These are phyloP conservation scores for Triplophysa yarkandensis DNA, from an alignment of 2,797 vertebrate genomes.

Conservation along the genomic window DNA sequence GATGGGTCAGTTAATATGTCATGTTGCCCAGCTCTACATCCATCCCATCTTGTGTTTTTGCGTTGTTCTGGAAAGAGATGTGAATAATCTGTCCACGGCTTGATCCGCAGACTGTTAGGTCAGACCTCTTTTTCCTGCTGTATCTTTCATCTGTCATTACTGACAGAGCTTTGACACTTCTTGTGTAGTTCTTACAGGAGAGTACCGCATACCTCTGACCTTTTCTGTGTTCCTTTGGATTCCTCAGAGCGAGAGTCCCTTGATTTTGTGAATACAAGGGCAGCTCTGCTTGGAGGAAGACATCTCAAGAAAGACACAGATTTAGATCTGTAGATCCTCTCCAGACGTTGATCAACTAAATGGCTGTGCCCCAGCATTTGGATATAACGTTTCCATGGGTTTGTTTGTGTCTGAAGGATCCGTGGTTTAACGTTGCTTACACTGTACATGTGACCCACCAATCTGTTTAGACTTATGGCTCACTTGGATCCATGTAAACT, in stretches of 20 bases:
- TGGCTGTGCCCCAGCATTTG: too few relatives aligned
- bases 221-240: constrained; percentile 66
- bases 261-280: constrained; percentile 75
- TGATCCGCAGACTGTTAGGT: constrained; percentile 72
- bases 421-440: constrained; percentile 56
- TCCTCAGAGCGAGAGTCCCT: constrained; percentile 69
- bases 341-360: constrained; percentile 71
- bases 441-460: constrained; percentile 16
- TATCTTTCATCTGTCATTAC: constrained; percentile 74
- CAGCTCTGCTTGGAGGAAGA: constrained; percentile 63
- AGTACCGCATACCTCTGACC: constrained; percentile 75
- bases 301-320: constrained; percentile 65
- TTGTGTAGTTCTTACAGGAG: constrained; percentile 68
- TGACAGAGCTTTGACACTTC: constrained; percentile 74
- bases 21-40: constrained; percentile 44
- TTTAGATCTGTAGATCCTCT: constrained; percentile 72
- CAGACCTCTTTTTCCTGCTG: constrained; percentile 74
- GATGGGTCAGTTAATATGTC: constrained; percentile 69
- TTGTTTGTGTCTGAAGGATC: too few relatives aligned
- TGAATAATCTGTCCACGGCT: constrained; percentile 65
- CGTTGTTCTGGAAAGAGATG: constrained; percentile 34
- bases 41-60: constrained; percentile 37
- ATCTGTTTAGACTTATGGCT: too few relatives aligned
- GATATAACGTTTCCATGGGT: too few relatives aligned
- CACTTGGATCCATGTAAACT: too few relatives aligned